phyloP scores from a whole-genome alignment of 2,113 vertebrate species.

The Pagrus major region DNA sequence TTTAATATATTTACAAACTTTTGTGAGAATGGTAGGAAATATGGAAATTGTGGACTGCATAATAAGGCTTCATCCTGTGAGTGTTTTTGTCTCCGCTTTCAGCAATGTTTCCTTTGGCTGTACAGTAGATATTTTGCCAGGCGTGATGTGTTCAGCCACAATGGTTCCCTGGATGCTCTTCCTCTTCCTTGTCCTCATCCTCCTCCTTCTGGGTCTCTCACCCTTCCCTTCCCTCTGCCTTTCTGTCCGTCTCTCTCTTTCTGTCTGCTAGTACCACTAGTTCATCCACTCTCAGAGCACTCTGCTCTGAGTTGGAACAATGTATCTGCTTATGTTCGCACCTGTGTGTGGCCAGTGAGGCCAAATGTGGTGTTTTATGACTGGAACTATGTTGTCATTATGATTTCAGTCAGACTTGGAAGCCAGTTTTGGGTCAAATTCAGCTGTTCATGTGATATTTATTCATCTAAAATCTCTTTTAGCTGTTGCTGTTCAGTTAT shows the following conservation, averaged over 20 bases:
- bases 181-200: conserved; percentile 51
- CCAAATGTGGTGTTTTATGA: background rate
- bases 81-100: conserved; percentile 30
- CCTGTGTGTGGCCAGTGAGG: background rate
- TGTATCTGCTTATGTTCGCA: conserved; percentile 14
- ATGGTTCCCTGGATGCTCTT: conserved; percentile 36
- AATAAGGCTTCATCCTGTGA: background rate
- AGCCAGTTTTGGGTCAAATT: conserved; percentile 8
- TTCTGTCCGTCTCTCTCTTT: too few species aligned
- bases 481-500: background rate
- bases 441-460: background rate
- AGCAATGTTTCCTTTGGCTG: conserved; percentile 48
- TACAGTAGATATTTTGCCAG: conserved; percentile 27
- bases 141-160: conserved; percentile 32
- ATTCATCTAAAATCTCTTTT: background rate
- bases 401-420: background rate
- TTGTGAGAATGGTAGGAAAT: background rate
- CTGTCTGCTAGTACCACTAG: background rate
- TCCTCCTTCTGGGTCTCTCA: conserved; percentile 44
- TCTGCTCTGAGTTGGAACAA: background rate
- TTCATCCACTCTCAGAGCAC: background rate
- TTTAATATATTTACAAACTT: too few species aligned
- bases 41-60: background rate
- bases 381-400: background rate
- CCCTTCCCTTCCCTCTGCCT: background rate